A percentile compares a stretch with the other conserved stretches of the same genome.
phyloP scores from a whole-genome alignment of 2,797 vertebrate genomes.

The Petrocephalus sullivani region DNA sequence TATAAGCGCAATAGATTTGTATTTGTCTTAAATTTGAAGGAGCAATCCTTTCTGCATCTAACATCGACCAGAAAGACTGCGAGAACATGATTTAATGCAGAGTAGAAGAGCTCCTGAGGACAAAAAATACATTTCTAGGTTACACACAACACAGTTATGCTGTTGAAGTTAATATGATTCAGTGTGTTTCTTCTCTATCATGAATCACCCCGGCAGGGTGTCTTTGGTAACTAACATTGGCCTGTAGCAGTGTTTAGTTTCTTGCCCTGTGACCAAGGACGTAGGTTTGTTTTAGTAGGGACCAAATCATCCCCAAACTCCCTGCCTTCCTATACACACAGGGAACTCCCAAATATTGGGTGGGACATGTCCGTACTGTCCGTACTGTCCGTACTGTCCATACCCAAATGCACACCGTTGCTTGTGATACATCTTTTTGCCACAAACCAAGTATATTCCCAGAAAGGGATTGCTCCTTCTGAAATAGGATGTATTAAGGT shows the following conservation, averaged over 20 bases:
- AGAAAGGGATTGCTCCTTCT: background rate
- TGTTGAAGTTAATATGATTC: background rate
- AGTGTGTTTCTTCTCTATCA: background rate
- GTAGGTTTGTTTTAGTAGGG: background rate
- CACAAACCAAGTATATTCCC: background rate
- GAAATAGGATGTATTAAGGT: background rate
- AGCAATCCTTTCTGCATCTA: background rate
- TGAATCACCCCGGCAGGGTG: background rate
- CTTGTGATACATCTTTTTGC: background rate
- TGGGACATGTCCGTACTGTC: background rate
- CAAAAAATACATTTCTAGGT: background rate
- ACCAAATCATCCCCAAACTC: background rate
- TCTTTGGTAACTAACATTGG: background rate
- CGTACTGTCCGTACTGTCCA: background rate
- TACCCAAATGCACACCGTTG: background rate
- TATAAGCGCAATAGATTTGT: background rate
- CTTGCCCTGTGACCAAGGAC: background rate
- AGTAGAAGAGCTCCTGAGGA: background rate
- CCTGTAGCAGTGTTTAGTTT: background rate
- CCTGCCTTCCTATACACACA: background rate
- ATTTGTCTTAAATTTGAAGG: background rate
- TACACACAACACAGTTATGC: background rate
- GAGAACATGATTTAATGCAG: background rate
- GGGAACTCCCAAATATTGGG: background rate
- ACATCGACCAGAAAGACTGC: background rate